These are phyloP conservation scores for Sebastes umbrosus DNA, from an alignment of 2,797 vertebrate species.

Conservation along the genomic window DNA sequence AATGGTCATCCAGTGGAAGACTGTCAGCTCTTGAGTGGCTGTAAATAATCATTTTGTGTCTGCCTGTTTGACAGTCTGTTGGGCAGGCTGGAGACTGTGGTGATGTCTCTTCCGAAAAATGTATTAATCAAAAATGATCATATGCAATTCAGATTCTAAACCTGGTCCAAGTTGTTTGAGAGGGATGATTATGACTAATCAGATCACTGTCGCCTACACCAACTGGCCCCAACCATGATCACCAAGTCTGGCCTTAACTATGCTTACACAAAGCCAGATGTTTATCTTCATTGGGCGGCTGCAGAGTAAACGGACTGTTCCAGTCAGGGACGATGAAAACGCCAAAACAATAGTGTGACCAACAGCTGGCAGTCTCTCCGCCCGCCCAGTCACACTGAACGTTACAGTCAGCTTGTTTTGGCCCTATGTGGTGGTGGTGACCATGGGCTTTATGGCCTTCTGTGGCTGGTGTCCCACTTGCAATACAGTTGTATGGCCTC, in stretches of 20 bases:
- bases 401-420: conserved; percentile 61
- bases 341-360: conserved; percentile 68
- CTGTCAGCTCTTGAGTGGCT: conserved; percentile 1
- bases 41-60: conserved; percentile 8
- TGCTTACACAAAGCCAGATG: conserved; percentile 60
- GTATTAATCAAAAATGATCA: not conserved
- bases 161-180: not conserved
- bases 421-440: conserved; percentile 25
- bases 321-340: conserved; percentile 57
- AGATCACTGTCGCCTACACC: conserved; percentile 19
- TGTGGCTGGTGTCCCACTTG: conserved; percentile 56
- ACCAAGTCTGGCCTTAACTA: conserved; percentile 32
- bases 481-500: conserved; percentile 26
- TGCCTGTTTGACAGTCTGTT: not conserved
- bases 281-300: conserved; percentile 50
- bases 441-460: conserved; percentile 60
- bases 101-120: not conserved
- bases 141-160: not conserved
- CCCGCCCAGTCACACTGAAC: conserved; percentile 17
- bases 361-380: conserved; percentile 58
- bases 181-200: conserved; percentile 38
- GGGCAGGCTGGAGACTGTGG: not conserved
- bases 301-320: conserved; percentile 58
- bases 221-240: conserved; percentile 14
- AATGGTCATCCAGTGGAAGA: conserved; percentile 42